Evolutionary conservation across 2,888 invertebrate genomes (phyloP), one percentile per base, ranked within the genome.

Genomic region (Teleiodes luculella): DNA sequence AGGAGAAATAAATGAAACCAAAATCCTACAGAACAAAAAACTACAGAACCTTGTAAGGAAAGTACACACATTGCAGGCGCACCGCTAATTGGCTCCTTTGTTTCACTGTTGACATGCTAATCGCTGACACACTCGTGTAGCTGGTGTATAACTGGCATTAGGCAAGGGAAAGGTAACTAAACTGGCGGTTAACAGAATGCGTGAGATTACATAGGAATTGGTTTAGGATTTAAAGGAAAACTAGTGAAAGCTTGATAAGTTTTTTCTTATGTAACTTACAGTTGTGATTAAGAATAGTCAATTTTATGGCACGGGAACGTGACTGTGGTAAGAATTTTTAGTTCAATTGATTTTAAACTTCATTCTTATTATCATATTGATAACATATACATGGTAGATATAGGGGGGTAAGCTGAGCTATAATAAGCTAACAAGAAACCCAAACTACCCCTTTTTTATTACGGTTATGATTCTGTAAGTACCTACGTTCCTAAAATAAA

Each of bases 31-130:
- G 24, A 24, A 24, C 24, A 24, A 24, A 24, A 24, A 24, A 31
- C 31, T 33, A 31, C 31, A 33, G 16, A 28, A 43, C 43, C 43
- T 43, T 28, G 43, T 43, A 43, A 51, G 39, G 51, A 51, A 51
- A 51, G 51, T 41, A 16, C 14, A n/a, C 16, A 6, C n/a, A 28
- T 31, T 16, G 16, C 16, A 20, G 5, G 11, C 16, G 18, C 20
- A 11, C 28, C 31, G 30, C 39, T 41, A 39, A 51, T 51, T 41
- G 30, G 11, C 31, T 41, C 28, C 51, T 51, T 51, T 51, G 51
- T 51, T 51, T 16, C 14, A 16, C 30, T 13, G 11, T 50, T 50
- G 39, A 39, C 39, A 51, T 39, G 51, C 41, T 51, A 51, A 51
- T 31, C 31, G 41, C 30, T 37, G 18, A 46, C 28, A 30, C 10